Percentiles rank a stretch among this genome's conserved stretches.
These are phyloP conservation scores for Megaleporinus macrocephalus DNA, from an alignment of 2,113 vertebrate genomes.

Conservation along the genomic window DNA sequence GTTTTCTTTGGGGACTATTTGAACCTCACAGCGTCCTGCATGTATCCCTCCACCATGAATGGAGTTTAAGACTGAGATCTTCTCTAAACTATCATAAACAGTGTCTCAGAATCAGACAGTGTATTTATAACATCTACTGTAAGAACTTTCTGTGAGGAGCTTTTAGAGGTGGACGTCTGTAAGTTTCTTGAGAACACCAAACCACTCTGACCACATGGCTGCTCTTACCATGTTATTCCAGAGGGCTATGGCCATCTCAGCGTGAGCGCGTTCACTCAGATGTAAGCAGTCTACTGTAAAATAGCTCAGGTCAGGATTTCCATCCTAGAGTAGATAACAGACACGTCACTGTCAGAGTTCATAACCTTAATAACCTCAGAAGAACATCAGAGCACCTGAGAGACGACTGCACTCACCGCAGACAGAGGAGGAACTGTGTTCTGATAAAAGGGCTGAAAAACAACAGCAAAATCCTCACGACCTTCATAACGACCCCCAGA, in stretches of 20 bases:
- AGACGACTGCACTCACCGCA: slow-evolving; percentile 72
- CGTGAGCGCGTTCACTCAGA: slow-evolving; percentile 82
- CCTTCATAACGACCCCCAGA: slow-evolving; percentile 72
- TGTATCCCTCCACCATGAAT: too few relatives aligned
- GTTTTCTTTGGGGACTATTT: too few relatives aligned
- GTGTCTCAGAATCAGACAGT: too few relatives aligned
- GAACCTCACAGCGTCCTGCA: too few relatives aligned
- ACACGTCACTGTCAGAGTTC: background rate
- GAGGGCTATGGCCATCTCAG: slow-evolving; percentile 88
- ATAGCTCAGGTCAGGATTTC: slow-evolving; percentile 79
- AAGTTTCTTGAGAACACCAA: too few relatives aligned
- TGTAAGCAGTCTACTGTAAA: slow-evolving; percentile 91
- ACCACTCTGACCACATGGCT: too few relatives aligned
- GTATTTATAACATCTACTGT: too few relatives aligned
- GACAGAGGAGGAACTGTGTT: slow-evolving; percentile 78
- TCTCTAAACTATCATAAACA: too few relatives aligned
- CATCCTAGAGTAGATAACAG: slow-evolving; percentile 64
- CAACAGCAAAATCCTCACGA: slow-evolving; percentile 83
- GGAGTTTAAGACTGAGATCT: too few relatives aligned
- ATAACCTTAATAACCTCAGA: background rate
- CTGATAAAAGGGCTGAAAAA: slow-evolving; percentile 85
- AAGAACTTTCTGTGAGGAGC: too few relatives aligned
- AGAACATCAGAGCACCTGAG: background rate
- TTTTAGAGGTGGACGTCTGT: too few relatives aligned
- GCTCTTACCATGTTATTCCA: slow-evolving; percentile 94